Evolutionary conservation across 2,888 invertebrate genomes (phyloP).

Genomic region (Epinotia demarniana): DNA sequence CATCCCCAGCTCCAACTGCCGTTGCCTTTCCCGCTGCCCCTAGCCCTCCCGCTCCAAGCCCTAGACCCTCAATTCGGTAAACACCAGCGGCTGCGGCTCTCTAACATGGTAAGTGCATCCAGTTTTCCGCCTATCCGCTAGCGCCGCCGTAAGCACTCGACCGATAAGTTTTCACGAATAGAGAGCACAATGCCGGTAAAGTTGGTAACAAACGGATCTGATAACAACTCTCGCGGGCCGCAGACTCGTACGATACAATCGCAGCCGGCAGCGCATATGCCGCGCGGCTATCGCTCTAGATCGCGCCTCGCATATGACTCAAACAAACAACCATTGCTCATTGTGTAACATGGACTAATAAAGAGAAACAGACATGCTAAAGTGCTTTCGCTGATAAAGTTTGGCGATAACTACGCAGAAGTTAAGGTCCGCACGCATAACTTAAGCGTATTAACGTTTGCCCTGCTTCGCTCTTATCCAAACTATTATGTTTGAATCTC

Average conservation of each 20-base stretch:
- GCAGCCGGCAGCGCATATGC: conserved; percentile 55
- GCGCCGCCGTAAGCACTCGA: conserved; percentile 51
- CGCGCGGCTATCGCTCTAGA: conserved; percentile 57
- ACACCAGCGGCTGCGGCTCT: conserved; percentile 83
- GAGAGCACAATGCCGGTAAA: conserved; percentile 62
- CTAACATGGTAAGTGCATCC: conserved; percentile 80
- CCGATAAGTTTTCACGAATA: conserved; percentile 64
- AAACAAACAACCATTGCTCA: conserved; percentile 72
- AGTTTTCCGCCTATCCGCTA: conserved; percentile 59
- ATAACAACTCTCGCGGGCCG: conserved; percentile 70
- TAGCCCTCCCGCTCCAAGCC: conserved; percentile 80
- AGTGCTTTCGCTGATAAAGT: conserved; percentile 68
- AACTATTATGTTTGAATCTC: conserved; percentile 59
- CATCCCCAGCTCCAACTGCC: conserved; percentile 76
- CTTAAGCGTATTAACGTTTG: conserved; percentile 75
- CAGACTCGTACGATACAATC: conserved; percentile 68
- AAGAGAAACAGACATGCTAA: conserved; percentile 61
- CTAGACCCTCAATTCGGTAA: conserved; percentile 81
- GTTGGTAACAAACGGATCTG: conserved; percentile 69
- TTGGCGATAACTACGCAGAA: conserved; percentile 68
- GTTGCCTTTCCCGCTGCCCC: conserved; percentile 78
- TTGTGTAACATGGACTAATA: conserved; percentile 60
- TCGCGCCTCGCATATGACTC: conserved; percentile 57
- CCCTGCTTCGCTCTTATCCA: conserved; percentile 54
- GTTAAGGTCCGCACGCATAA: conserved; percentile 71